Evolutionary conservation across 2,113 vertebrate species (phyloP).

Genomic region (Verasper variegatus): DNA sequence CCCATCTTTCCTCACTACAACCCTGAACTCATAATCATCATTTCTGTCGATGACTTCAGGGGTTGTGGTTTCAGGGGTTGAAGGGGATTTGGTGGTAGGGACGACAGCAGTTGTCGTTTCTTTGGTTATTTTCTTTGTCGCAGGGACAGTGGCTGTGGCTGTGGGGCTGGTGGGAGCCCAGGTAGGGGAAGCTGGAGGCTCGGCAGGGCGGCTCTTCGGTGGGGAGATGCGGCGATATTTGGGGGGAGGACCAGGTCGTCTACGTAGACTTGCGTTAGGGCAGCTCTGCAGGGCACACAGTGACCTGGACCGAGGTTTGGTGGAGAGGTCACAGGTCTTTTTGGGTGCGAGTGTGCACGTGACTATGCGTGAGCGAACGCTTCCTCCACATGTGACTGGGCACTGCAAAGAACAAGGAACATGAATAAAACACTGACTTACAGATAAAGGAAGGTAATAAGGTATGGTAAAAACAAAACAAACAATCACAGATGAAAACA

Average conservation of each 20-base stretch:
- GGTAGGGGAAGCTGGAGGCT: constrained; percentile 25
- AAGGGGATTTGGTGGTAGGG: constrained; percentile 17
- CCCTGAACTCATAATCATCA: constrained; percentile 60
- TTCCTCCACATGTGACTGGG: constrained; percentile 92
- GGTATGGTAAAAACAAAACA: not conserved
- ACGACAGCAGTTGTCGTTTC: constrained; percentile 34
- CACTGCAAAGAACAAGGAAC: constrained; percentile 82
- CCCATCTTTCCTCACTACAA: constrained; percentile 47
- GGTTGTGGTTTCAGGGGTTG: constrained; percentile 24
- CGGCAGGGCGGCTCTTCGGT: constrained; percentile 46
- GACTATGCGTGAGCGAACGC: constrained; percentile 88
- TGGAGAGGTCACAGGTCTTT: constrained; percentile 83
- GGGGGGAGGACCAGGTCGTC: constrained; percentile 63
- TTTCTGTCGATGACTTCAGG: constrained; percentile 59
- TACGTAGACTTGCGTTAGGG: constrained; percentile 71
- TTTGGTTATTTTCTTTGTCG: constrained; percentile 27
- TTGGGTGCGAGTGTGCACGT: constrained; percentile 84
- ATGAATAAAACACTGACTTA: not conserved
- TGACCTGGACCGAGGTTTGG: constrained; percentile 90
- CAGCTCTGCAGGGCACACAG: constrained; percentile 94
- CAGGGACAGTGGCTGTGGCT: constrained; percentile 30
- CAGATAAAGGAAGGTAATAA: not conserved
- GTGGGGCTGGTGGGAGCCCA: constrained; percentile 27
- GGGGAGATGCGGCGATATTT: constrained; percentile 49
- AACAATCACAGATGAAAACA: not conserved